These are phyloP conservation scores for Tipula lateralis DNA, from an alignment of 2,888 invertebrate genomes.

Conservation along the genomic window DNA sequence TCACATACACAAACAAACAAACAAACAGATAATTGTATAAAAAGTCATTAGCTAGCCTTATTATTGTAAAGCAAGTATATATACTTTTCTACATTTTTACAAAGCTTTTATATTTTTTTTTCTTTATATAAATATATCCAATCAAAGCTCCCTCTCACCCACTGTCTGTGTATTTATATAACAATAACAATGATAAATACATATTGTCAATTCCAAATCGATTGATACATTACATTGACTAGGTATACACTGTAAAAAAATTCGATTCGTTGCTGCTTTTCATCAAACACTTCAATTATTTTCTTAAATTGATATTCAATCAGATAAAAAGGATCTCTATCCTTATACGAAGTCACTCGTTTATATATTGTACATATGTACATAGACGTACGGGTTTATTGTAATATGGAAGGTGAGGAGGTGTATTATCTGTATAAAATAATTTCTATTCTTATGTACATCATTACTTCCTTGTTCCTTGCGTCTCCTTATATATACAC, in stretches of 20 bases:
- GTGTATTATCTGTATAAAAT: not conserved
- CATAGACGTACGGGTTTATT: no score
- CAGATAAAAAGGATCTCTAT: not conserved
- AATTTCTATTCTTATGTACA: not conserved
- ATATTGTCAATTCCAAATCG: not conserved
- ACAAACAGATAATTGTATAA: no score
- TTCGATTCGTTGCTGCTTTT: not conserved
- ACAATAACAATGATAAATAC: not conserved
- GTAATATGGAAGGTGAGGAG: no score
- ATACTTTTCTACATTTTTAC: not conserved
- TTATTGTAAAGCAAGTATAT: not conserved
- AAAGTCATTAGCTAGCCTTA: not conserved
- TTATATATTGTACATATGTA: no score
- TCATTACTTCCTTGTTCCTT: not conserved
- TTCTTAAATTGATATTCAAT: slow-evolving; percentile 1
- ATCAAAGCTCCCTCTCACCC: not conserved
- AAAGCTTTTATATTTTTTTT: not conserved
- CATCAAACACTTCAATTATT: not conserved
- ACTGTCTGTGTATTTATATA: no score
- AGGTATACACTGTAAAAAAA: not conserved
- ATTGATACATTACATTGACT: not conserved
- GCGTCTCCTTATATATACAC: not conserved
- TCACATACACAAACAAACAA: not conserved
- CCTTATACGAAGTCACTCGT: not conserved
- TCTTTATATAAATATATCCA: not conserved